Evolutionary conservation across 1,140 invertebrate genomes (phyloP), one percentile per base, ranked within the genome.

Genomic region (Penaeus japonicus): DNA sequence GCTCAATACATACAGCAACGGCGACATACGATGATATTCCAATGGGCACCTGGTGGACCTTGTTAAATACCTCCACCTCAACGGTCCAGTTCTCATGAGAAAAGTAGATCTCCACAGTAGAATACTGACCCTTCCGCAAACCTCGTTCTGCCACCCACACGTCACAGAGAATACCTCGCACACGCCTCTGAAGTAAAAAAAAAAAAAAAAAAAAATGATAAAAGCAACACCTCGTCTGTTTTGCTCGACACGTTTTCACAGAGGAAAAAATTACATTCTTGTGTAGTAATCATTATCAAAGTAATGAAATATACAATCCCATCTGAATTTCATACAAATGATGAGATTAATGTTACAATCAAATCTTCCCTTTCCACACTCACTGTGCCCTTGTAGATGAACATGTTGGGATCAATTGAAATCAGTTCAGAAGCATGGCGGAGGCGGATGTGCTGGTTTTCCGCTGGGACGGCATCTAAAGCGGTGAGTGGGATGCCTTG

Each of bases 81-180:
- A 91, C 90, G 4, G 90, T 90, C 91, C 91, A 91, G 80, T 91
- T 91, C 70, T 91, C 85, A 82, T 91, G 90, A 2, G 89, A 89
- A 70, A 91, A 90, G 86, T 89, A 92, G 17, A 91, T 73, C 87
- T 92, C 91, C 18, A 91, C 89, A 5, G 91, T 92, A 22, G 89
- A 89, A 53, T 92, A 91, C 73, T 90, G 89, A 17, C 90, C 91
- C 79, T 90, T 90, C 27, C 89, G 77, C 24, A 85, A 70, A 3
- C 89, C 88, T 30, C 90, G 86, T 47, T 90, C 90, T n/a, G 91
- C 89, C 47, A 92, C 90, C 91, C 91, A 92, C 47, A 91, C 91
- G 62, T 91, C 91, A 84, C 91, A 91, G 18, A 91, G 20, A 53
- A 92, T 89, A 15, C 91, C 91, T 57, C 91, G 81, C 1, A 92